Evolutionary conservation across 1,140 invertebrate species (phyloP).

Genomic region (Pseudomyrmex dendroicus): DNA sequence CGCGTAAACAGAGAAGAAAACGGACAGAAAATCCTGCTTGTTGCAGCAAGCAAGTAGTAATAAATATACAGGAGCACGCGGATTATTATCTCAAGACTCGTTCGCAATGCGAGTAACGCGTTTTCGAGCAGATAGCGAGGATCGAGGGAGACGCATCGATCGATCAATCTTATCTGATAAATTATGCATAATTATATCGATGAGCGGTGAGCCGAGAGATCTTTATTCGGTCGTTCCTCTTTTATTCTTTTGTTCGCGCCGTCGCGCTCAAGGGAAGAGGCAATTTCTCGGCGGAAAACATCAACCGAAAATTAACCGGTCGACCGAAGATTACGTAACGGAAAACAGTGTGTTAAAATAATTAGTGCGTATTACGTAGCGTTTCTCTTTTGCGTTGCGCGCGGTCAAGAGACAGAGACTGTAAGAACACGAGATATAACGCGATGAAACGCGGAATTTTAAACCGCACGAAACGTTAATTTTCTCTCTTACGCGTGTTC

Average conservation of each 20-base stretch:
- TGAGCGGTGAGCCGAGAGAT: background rate
- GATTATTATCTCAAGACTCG: constrained; percentile 25
- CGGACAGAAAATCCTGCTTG: background rate
- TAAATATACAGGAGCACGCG: background rate
- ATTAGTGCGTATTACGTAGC: constrained; percentile 72
- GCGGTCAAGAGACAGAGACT: constrained; percentile 63
- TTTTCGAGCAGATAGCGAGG: background rate
- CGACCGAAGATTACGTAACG: constrained; percentile 71
- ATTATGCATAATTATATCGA: constrained; percentile 18
- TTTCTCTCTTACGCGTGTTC: constrained; percentile 8
- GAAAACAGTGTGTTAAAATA: constrained; percentile 67
- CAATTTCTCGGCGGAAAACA: constrained; percentile 36
- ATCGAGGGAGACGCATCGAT: background rate
- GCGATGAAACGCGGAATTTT: background rate
- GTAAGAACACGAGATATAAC: constrained; percentile 13
- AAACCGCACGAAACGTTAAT: constrained; percentile 14
- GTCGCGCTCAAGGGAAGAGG: background rate
- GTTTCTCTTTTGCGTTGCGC: constrained; percentile 27
- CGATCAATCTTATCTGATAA: constrained; percentile 21
- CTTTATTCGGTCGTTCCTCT: background rate
- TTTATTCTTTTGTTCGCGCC: background rate
- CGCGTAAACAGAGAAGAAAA: background rate
- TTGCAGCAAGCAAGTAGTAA: background rate
- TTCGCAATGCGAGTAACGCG: constrained; percentile 1
- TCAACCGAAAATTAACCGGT: constrained; percentile 58